Conservation (phyloP, 2,888 invertebrate genomes). For the Gortyna flavago region DNA sequence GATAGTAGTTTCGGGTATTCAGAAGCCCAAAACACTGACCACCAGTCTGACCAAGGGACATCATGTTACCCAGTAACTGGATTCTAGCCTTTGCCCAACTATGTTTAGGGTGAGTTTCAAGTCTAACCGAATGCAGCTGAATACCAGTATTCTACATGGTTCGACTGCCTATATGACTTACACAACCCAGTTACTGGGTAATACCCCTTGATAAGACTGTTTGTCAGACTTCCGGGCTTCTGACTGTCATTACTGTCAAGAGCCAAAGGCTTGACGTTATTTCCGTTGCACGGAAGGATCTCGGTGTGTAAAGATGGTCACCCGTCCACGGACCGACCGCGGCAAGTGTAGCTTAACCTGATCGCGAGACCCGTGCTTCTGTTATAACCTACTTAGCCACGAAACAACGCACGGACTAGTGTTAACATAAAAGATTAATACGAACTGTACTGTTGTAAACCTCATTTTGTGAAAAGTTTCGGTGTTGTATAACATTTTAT, state of each 20-base stretch:
- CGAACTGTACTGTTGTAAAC: constrained; percentile 5
- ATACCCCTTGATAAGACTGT: too few species aligned
- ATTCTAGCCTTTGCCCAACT: neutral
- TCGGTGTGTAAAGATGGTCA: neutral
- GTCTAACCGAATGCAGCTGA: too few species aligned
- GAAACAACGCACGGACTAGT: neutral
- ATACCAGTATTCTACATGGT: too few species aligned
- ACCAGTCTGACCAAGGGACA: neutral
- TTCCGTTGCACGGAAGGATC: neutral
- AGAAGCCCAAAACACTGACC: neutral
- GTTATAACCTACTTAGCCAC: neutral
- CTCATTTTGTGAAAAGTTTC: constrained; percentile 14
- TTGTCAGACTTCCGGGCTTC: neutral
- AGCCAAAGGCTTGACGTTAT: neutral
- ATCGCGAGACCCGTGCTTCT: neutral
- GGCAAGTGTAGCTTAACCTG: neutral
- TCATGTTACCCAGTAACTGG: neutral
- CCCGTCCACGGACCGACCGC: neutral
- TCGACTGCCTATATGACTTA: too few species aligned
- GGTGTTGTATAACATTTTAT: constrained; percentile 38
- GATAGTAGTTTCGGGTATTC: too few species aligned
- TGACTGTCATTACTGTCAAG: neutral
- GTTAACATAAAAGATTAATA: constrained; percentile 16
- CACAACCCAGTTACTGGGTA: too few species aligned
- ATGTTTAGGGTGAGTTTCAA: too few species aligned